phyloP scores from a whole-genome alignment of 2,113 vertebrate genomes.

The Psammodynastes pulverulentus region DNA sequence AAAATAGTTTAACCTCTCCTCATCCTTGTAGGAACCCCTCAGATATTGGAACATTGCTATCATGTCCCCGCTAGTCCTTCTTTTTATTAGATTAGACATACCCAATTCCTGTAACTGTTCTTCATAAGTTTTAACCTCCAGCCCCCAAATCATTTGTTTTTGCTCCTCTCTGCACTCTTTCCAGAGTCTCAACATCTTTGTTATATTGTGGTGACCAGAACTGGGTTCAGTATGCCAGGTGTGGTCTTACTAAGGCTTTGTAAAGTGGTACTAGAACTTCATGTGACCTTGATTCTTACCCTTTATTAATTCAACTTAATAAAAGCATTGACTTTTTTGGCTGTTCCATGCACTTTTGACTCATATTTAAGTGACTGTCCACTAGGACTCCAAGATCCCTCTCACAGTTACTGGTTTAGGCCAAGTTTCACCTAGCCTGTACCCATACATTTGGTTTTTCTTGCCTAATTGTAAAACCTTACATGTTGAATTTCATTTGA shows the following conservation, averaged over 20 bases:
- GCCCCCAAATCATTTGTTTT: too few species aligned
- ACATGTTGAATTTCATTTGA: background rate
- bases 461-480: background rate
- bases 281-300: background rate
- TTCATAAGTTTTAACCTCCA: too few species aligned
- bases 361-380: background rate
- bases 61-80: background rate
- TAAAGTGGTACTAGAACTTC: background rate
- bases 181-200: too few species aligned
- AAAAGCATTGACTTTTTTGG: background rate
- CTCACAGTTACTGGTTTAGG: background rate
- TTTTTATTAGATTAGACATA: too few species aligned
- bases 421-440: background rate
- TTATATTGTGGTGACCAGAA: too few species aligned
- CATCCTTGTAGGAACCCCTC: background rate
- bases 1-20: background rate
- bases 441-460: background rate
- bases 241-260: background rate
- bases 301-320: background rate
- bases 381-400: background rate
- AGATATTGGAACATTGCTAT: background rate
- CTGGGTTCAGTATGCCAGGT: too few species aligned
- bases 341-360: background rate
- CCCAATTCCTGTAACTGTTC: too few species aligned
- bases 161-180: too few species aligned